A percentile compares a stretch with the other conserved stretches of the same genome.
Conservation (phyloP, 1,140 invertebrate species). For the Drosophila takahashii region DNA sequence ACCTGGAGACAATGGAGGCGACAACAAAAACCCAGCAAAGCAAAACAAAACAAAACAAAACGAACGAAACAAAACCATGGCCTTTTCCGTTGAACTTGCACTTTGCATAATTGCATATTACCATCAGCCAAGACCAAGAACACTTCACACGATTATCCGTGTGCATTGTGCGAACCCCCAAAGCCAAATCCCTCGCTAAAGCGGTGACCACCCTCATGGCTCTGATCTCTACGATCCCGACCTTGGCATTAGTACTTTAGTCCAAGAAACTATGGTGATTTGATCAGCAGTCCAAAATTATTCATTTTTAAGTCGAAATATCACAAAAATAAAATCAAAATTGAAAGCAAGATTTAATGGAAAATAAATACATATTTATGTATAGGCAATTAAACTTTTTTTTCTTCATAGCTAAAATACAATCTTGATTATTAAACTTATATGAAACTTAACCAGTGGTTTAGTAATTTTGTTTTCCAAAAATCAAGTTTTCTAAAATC, state of each 20-base stretch:
- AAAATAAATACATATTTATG: no score
- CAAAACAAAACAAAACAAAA: constrained; percentile 23
- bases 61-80: constrained; percentile 53
- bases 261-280: neutral
- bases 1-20: constrained; percentile 22
- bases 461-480: no score
- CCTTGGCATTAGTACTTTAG: constrained; percentile 13
- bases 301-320: no score
- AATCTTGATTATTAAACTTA: no score
- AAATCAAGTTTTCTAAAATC: no score
- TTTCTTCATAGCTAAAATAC: no score
- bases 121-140: constrained; percentile 50
- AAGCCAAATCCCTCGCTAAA: constrained; percentile 7
- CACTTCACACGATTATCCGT: constrained; percentile 72
- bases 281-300: neutral
- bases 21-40: constrained; percentile 7
- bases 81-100: constrained; percentile 74
- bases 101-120: constrained; percentile 77
- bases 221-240: neutral
- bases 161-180: constrained; percentile 63
- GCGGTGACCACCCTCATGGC: neutral
- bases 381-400: no score
- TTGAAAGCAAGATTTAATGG: no score
- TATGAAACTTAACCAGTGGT: no score
- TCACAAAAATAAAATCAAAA: neutral